Base-by-base conservation (phyloP, 2,888 invertebrate genomes). In the Mactromeris polynyma region DNA sequence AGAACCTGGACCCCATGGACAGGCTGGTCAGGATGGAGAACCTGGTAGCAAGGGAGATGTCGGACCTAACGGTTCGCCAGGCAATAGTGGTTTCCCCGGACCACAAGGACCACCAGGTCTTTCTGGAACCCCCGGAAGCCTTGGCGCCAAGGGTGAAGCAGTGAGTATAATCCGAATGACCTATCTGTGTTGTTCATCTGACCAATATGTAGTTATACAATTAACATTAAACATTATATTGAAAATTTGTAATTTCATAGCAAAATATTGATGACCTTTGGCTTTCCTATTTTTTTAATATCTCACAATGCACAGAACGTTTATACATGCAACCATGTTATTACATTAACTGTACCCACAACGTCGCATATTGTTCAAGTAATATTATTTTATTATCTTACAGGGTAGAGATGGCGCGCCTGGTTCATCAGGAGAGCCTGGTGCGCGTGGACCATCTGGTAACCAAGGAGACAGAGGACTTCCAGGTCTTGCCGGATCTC, bases 361-460 rank as follows among this genome's bases (percentile, higher is more conserved):
- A 40, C 40, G 4, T 11, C 11, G 40, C 40, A 11, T 7, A 40
- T 40, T 4, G 17, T 46, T 3, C 46, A 7, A 46, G 17, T 11
- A 9, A 26, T 0, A 6, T 0, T n/a, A 26, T 26, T 7, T 4
- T 64, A 4, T 26, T 21, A 6, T n/a, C 26, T 40, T 1, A 9
- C 83, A 95, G 95, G 95, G 95, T 51, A 89, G 88, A 38, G 89
- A 93, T 82, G 95, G 95, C 9, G 40, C 33, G 1, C 87, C 93
- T 3, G 95, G 95, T 21, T 40, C 93, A 7, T 83, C 89, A 11
- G 95, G 95, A 80, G 94, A 94, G 21, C 87, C 91, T 11, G 95
- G 95, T 79, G 89, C 90, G 54, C 88, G 93, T 38, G 98, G 98
- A 51, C 80, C 90, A 19, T 77, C 93, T 6, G 96, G 96, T 77